Evolutionary conservation across 2,113 vertebrate species (phyloP).

Genomic region (Bubalus kerabau): DNA sequence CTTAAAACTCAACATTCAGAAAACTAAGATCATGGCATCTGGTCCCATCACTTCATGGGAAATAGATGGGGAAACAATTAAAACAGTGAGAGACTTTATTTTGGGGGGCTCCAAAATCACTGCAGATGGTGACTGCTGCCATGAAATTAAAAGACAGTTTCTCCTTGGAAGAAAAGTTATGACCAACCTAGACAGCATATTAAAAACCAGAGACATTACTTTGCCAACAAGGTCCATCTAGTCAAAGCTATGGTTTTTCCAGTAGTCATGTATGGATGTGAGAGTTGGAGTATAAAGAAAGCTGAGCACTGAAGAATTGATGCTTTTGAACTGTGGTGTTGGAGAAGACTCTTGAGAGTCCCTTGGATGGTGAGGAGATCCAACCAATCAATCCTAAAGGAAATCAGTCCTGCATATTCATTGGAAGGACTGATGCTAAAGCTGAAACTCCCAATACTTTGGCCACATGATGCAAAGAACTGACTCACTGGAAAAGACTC

Average conservation of each 20-base stretch:
- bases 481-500: background rate
- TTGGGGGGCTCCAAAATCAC: background rate
- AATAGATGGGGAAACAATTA: background rate
- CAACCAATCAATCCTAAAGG: background rate
- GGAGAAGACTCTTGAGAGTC: background rate
- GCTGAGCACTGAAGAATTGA: rapidly evolving
- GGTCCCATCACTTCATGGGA: background rate
- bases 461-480: background rate
- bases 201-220: background rate
- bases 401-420: background rate
- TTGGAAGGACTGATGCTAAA: background rate
- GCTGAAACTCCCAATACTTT: background rate
- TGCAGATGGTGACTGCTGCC: background rate
- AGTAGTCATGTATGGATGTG: background rate
- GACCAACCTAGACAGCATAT: background rate
- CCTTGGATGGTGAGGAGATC: background rate
- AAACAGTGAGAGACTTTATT: background rate
- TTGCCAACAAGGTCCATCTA: background rate
- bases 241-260: background rate
- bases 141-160: background rate
- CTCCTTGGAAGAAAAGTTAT: background rate
- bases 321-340: background rate
- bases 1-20: background rate
- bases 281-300: background rate
- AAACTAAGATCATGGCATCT: background rate